Evolutionary conservation across 2,888 invertebrate genomes (phyloP).

Genomic region (Athalia rosae): DNA sequence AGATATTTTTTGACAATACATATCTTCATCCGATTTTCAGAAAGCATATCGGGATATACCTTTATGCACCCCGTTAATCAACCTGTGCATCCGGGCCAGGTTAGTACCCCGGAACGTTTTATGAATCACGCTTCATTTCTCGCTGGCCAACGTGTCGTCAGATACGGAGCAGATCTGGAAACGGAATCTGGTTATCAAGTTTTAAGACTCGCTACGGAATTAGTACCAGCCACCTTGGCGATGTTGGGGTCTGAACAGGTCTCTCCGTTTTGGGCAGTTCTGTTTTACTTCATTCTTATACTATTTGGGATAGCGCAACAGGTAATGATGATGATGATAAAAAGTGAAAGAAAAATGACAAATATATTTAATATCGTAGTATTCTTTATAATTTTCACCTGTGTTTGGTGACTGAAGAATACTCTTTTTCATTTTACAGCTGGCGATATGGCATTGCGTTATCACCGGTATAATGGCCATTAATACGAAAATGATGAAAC

Average conservation of each 20-base stretch:
- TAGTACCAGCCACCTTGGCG: constrained; percentile 91
- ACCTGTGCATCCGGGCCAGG: constrained; percentile 78
- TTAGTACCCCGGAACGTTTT: constrained; percentile 79
- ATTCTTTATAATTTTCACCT: constrained; percentile 1
- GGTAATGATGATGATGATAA: constrained; percentile 63
- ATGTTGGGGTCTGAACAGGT: constrained; percentile 84
- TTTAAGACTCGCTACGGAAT: constrained; percentile 88
- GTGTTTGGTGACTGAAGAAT: constrained; percentile 17
- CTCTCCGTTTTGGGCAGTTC: constrained; percentile 91
- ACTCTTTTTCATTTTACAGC: constrained; percentile 64
- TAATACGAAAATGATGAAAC: constrained; percentile 81
- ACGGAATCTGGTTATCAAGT: constrained; percentile 88
- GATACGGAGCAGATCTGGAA: constrained; percentile 76
- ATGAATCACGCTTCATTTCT: constrained; percentile 84
- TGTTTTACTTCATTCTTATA: constrained; percentile 89
- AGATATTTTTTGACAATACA: neutral
- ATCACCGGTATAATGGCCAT: constrained; percentile 89
- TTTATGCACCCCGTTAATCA: constrained; percentile 81
- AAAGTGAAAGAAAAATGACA: constrained; percentile 6
- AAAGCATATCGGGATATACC: constrained; percentile 82
- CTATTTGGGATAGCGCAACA: constrained; percentile 92
- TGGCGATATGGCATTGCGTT: constrained; percentile 94
- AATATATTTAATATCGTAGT: neutral
- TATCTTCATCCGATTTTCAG: constrained; percentile 73
- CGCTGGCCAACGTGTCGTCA: constrained; percentile 81